phyloP scores from a whole-genome alignment of 2,888 invertebrate genomes.

The Lasioglossum lativentre region DNA sequence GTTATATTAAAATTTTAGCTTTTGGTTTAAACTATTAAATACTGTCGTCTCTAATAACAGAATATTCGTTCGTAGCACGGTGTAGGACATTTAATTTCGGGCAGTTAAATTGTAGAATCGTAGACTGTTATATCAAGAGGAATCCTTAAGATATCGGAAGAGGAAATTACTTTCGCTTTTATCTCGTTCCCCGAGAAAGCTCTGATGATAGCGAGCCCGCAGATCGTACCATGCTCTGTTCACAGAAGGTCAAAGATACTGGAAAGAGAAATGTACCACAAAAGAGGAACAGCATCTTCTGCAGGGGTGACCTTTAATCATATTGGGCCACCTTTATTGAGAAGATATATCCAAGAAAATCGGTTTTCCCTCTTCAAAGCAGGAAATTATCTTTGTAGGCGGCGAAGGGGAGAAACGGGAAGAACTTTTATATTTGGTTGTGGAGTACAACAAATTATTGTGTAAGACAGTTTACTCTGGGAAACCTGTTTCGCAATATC shows the following conservation, averaged over 20 bases:
- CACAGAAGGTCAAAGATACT: conserved; percentile 62
- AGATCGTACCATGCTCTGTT: conserved; percentile 45
- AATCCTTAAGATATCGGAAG: conserved; percentile 37
- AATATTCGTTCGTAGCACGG: neutral
- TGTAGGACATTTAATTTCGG: neutral
- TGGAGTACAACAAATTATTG: neutral
- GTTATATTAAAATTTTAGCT: too few relatives aligned
- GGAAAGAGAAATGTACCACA: conserved; percentile 19
- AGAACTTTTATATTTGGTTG: neutral
- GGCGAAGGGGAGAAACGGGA: conserved; percentile 8
- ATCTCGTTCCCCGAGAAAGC: conserved; percentile 38
- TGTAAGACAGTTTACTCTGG: neutral
- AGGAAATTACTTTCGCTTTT: conserved; percentile 58
- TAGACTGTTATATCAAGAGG: conserved; percentile 16
- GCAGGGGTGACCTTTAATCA: conserved; percentile 65
- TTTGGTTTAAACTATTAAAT: too few relatives aligned
- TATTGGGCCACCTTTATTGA: conserved; percentile 58
- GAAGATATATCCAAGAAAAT: conserved; percentile 33
- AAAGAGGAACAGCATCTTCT: conserved; percentile 49
- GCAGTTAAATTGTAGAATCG: conserved; percentile 34
- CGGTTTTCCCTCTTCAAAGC: conserved; percentile 19
- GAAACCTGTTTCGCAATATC: neutral
- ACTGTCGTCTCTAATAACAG: too few relatives aligned
- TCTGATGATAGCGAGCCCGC: conserved; percentile 39
- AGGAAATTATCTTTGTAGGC: conserved; percentile 10